Conservation (phyloP, 1,140 invertebrate species). For the Ylistrum balloti region DNA sequence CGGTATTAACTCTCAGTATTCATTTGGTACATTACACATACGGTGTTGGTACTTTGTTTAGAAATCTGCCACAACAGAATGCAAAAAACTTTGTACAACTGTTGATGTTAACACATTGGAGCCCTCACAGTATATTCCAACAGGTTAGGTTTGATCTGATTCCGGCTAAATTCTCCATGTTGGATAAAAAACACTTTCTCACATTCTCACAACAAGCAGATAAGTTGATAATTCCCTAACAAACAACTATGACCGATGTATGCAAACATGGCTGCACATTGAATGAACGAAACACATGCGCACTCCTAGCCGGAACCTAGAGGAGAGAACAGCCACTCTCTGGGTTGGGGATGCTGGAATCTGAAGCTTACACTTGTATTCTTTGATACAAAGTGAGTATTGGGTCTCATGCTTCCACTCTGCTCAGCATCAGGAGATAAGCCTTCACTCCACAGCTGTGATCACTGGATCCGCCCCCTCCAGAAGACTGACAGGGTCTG, state of each 20-base stretch:
- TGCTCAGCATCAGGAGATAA: not conserved
- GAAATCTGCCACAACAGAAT: not conserved
- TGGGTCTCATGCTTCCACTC: not conserved
- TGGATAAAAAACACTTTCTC: not conserved
- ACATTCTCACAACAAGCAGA: not conserved
- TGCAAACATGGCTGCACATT: constrained; percentile 17
- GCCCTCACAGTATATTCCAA: not conserved
- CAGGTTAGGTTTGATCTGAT: not conserved
- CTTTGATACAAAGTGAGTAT: not conserved
- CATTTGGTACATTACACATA: not conserved
- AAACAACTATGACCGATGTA: not conserved
- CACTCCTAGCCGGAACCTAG: constrained; percentile 10
- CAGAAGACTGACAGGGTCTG: not conserved
- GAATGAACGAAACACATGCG: constrained; percentile 38
- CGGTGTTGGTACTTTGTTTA: not conserved
- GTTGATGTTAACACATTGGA: not conserved
- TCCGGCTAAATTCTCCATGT: not conserved
- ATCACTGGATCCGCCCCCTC: not conserved
- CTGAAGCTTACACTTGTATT: not conserved
- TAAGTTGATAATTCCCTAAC: not conserved
- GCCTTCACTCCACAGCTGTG: not conserved
- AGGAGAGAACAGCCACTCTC: not conserved
- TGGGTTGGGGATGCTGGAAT: not conserved
- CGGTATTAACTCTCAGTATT: not conserved
- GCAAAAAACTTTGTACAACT: not conserved